These are phyloP conservation scores for Orchesellides sinensis DNA, from an alignment of 2,888 invertebrate species.

Conservation along the genomic window DNA sequence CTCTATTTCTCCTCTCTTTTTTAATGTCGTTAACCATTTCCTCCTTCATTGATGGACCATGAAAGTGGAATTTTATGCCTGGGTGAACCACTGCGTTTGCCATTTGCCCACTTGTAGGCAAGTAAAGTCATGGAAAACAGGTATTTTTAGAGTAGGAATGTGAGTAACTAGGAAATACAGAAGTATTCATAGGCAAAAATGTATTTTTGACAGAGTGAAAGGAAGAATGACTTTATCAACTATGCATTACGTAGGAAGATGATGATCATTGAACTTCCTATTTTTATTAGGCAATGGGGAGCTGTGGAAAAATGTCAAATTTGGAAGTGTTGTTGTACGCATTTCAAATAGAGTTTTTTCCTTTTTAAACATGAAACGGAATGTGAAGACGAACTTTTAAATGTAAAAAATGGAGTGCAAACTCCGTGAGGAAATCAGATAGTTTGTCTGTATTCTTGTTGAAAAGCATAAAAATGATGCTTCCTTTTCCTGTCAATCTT, in stretches of 20 bases:
- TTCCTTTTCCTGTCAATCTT: constrained; percentile 12
- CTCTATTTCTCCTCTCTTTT: neutral
- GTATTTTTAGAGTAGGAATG: neutral
- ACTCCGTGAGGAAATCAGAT: neutral
- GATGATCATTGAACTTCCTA: neutral
- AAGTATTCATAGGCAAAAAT: neutral
- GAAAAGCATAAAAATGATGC: too few relatives aligned
- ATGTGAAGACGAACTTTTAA: too few relatives aligned
- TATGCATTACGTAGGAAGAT: too few relatives aligned
- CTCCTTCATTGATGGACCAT: constrained; percentile 43
- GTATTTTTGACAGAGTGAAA: neutral
- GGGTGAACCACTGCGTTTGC: neutral
- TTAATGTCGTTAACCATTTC: constrained; percentile 35
- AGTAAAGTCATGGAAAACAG: neutral
- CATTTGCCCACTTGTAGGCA: neutral
- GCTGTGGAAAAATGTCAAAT: constrained; percentile 2
- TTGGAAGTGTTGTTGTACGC: too few relatives aligned
- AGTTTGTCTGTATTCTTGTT: too few relatives aligned
- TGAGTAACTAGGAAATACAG: neutral
- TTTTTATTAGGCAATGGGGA: neutral
- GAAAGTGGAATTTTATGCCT: constrained; percentile 44
- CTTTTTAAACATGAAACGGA: too few relatives aligned
- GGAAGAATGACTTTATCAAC: too few relatives aligned
- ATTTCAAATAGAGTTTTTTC: too few relatives aligned
- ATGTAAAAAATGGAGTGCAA: too few relatives aligned